Base-by-base conservation (phyloP, 2,888 invertebrate species). In the Nomada lathburiana region DNA sequence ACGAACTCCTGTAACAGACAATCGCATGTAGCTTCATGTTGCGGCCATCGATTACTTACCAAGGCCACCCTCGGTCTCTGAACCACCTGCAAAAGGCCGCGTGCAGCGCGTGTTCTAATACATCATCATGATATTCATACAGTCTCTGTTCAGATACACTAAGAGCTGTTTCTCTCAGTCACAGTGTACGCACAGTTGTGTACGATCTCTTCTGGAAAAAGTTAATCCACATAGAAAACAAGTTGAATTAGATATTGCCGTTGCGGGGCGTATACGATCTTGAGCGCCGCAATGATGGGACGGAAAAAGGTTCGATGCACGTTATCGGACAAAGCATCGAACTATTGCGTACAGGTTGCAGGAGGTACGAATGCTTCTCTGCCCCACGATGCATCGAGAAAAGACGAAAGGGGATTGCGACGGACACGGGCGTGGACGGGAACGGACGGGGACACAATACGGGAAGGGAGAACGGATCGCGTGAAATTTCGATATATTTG, bases 51-150 rank as follows among this genome's bases (percentile, higher is more conserved):
- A 83, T 93, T 93, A 93, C 93, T 93, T 93, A 93, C 93, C 92
- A 92, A 89, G 89, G 91, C 88, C 83, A 88, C 88, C 87, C 86
- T 85, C 88, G 80, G 63, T 87, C 85, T 84, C 83, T 86, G 87
- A 90, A 92, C 90, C 92, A 93, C 93, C 93, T 93, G 93, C 93
- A 93, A 93, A 93, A 93, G 93, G 93, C 93, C 92, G 93, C 93
- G 91, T 92, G 91, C 91, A 91, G 91, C 92, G 89, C 91, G 89
- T 92, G 92, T 92, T 93, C 93, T 92, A 92, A 93, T 93, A 93
- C 92, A 93, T 93, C 93, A 92, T 93, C 93, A 93, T 93, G 92
- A 93, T 92, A 93, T 93, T 91, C 92, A 92, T 92, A 93, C 89
- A 92, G 92, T 92, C 91, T 92, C 91, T 92, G 90, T 92, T 92